These are phyloP conservation scores for Lepidonotus clava DNA, from an alignment of 2,888 invertebrate species.

Conservation along the genomic window DNA sequence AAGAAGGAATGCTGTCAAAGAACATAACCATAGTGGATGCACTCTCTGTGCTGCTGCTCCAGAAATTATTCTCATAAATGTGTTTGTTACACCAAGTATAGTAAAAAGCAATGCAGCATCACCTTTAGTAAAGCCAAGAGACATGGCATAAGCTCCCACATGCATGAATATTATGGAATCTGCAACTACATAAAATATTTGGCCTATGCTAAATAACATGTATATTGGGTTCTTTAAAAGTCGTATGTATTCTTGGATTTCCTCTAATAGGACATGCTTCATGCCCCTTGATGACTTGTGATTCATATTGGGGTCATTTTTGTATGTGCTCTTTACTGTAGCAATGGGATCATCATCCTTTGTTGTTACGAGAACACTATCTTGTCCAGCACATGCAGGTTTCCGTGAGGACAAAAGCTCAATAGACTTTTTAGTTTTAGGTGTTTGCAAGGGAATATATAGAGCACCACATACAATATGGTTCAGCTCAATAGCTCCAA, in stretches of 20 bases:
- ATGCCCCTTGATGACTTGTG: no score
- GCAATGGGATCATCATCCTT: not conserved
- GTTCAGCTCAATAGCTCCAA: slow-evolving; percentile 11
- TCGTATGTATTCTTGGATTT: not conserved
- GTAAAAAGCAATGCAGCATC: not conserved
- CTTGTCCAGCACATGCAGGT: no score
- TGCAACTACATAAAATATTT: not conserved
- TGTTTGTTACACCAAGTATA: not conserved
- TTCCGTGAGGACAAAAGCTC: not conserved
- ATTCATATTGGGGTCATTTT: no score
- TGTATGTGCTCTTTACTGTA: no score
- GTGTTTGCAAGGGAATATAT: not conserved
- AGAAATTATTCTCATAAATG: not conserved
- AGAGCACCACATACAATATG: not conserved
- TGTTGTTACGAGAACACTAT: not conserved
- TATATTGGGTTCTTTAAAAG: not conserved
- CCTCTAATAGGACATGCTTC: not conserved
- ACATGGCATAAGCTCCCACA: not conserved
- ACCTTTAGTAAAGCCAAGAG: not conserved
- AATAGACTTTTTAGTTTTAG: not conserved
- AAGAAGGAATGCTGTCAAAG: not conserved
- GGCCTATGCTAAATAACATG: not conserved
- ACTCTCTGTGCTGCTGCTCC: not conserved
- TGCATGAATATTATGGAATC: not conserved
- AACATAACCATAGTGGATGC: not conserved